Base-by-base conservation (phyloP, 2,888 invertebrate genomes). In the Serripes groenlandicus region DNA sequence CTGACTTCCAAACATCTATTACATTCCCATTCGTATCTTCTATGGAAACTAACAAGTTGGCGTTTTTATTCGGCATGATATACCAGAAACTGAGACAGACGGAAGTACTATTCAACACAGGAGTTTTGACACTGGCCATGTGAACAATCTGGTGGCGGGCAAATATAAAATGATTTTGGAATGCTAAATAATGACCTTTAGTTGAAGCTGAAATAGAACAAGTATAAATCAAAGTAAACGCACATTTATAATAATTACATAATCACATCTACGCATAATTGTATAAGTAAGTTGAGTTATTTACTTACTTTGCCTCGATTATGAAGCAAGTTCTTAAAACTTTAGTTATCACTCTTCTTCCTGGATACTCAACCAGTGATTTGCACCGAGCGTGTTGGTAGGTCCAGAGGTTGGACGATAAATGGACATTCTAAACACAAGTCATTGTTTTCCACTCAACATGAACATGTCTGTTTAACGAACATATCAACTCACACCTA, bases 51-150 rank as follows among this genome's bases (percentile, higher is more conserved):
- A 74, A 58, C 37, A 83, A 37, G 49, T 83, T 83, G n/a, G 83
- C 76, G 30, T 74, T 37, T 11, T 5, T 32, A 0, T 56, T 32
- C 32, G 77, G 73, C 66, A 71, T 74, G 49, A 42, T 77, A 49
- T 83, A 80, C 83, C 83, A 83, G 71, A 83, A 83, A 30, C 77
- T 64, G 34, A 83, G 42, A 60, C 83, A 83, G 1, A 66, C 34
- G 26, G 32, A 21, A 21, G 42, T 42, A 21, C 58, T 49, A 37
- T 73, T 68, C 9, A 80, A 69, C 7, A 49, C 21, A 11, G 80
- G 79, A 0, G 83, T 83, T 35, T 83, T 75, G 11, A 83, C 23
- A 11, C 34, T 69, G 15, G 80, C 77, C n/a, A 30, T 74, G 21
- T 37, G 11, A 26, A 52, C n/a, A 9, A 58, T 49, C n/a, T 49